Evolutionary conservation across 1,140 invertebrate genomes (phyloP).

Genomic region (Bombus waltoni): DNA sequence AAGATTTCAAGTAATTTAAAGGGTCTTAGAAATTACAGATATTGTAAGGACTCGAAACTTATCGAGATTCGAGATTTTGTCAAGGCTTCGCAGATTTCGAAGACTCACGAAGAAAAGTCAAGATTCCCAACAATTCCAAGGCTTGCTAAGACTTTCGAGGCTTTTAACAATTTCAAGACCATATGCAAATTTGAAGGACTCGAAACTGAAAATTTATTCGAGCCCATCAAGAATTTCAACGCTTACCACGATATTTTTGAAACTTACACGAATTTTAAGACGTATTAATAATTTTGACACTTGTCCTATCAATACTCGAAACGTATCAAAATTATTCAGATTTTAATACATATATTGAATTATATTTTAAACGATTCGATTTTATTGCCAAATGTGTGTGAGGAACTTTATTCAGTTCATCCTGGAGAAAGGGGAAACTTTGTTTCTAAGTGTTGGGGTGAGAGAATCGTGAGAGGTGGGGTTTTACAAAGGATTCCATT

Average conservation of each 20-base stretch:
- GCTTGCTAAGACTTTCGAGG: too few relatives aligned
- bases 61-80: background rate
- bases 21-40: too few relatives aligned
- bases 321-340: too few relatives aligned
- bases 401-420: background rate
- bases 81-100: background rate
- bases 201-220: background rate
- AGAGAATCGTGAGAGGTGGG: background rate
- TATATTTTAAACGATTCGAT: background rate
- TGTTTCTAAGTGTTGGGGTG: too few relatives aligned
- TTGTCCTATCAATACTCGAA: too few relatives aligned
- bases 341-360: background rate
- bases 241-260: background rate
- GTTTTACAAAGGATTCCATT: conserved; percentile 73
- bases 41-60: too few relatives aligned
- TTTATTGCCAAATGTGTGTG: background rate
- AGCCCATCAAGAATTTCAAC: too few relatives aligned
- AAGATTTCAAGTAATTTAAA: too few relatives aligned
- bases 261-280: too few relatives aligned
- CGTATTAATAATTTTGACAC: too few relatives aligned
- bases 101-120: too few relatives aligned
- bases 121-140: background rate
- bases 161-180: background rate
- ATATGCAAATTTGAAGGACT: too few relatives aligned
- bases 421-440: background rate